phyloP scores from a whole-genome alignment of 2,113 vertebrate species.

The Nematolebias whitei region DNA sequence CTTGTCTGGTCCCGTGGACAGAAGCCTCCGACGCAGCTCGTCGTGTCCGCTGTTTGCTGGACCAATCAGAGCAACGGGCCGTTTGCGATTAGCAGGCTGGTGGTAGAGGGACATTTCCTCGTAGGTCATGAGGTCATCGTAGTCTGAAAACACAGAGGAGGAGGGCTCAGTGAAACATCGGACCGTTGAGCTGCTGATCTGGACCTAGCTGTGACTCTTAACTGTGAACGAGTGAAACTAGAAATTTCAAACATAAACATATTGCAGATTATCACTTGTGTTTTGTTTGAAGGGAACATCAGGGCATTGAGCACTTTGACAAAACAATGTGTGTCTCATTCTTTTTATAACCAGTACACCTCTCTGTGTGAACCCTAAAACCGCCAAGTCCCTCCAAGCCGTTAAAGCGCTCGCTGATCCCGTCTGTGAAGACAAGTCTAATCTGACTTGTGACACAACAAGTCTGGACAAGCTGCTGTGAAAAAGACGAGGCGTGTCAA shows the following conservation, averaged over 20 bases:
- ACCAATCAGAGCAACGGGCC: slow-evolving; percentile 91
- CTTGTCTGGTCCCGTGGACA: slow-evolving; percentile 86
- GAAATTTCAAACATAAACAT: neutral
- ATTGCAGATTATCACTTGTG: neutral
- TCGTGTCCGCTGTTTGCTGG: slow-evolving; percentile 92
- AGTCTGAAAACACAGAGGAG: slow-evolving; percentile 76
- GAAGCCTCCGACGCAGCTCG: slow-evolving; percentile 88
- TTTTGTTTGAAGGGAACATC: neutral
- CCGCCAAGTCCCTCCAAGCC: slow-evolving; percentile 39
- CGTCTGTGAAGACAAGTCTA: slow-evolving; percentile 52
- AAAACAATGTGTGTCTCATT: neutral
- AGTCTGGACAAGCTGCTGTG: slow-evolving; percentile 52
- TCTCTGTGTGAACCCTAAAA: slow-evolving; percentile 25
- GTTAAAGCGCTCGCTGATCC: slow-evolving; percentile 67
- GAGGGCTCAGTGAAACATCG: slow-evolving; percentile 21
- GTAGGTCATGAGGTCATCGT: slow-evolving; percentile 92
- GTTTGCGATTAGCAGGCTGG: slow-evolving; percentile 91
- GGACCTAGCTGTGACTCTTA: neutral
- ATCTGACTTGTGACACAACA: slow-evolving; percentile 61
- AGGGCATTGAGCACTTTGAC: neutral
- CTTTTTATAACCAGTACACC: neutral
- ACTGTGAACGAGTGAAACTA: neutral
- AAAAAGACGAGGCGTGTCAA: slow-evolving; percentile 40
- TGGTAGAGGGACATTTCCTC: slow-evolving; percentile 98
- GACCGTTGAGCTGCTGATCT: slow-evolving; percentile 14